A percentile compares a stretch with the other conserved stretches of the same genome.
Evolutionary conservation across 2,113 vertebrate species (phyloP).

Genomic region (Nymphicus hollandicus): DNA sequence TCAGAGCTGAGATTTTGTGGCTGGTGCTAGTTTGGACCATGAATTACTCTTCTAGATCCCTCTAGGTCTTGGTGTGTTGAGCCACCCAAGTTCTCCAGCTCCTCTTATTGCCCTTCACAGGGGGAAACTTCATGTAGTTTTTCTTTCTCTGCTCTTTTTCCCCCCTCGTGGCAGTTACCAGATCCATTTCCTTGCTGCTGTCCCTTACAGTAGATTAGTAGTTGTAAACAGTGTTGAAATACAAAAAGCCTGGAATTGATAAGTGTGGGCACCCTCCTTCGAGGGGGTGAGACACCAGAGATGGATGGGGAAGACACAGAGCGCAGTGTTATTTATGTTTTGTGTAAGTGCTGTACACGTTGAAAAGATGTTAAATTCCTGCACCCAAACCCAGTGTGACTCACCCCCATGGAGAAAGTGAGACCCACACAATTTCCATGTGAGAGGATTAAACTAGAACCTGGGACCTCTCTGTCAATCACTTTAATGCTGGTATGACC

Average conservation of each 20-base stretch:
- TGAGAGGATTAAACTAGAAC: background rate
- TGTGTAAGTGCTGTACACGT: rapidly evolving
- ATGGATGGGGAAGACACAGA: too few relatives aligned
- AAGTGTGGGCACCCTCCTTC: background rate
- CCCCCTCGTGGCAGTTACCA: rapidly evolving
- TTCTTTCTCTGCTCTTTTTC: background rate
- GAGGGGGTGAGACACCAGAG: background rate
- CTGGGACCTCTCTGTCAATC: rapidly evolving
- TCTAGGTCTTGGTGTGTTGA: rapidly evolving
- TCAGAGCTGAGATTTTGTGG: background rate
- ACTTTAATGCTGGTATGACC: rapidly evolving
- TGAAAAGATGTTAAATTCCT: rapidly evolving
- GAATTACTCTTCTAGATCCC: background rate
- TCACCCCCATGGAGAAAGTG: rapidly evolving
- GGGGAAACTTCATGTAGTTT: background rate
- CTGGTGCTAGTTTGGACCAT: background rate
- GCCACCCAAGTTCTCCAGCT: background rate
- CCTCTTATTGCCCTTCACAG: too few relatives aligned
- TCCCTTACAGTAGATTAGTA: rapidly evolving
- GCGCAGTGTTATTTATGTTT: background rate
- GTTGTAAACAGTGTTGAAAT: background rate
- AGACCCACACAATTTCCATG: background rate
- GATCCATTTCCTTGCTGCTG: background rate
- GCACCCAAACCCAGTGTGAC: background rate
- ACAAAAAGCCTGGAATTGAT: rapidly evolving